Percentiles rank a stretch among this genome's conserved stretches.
Evolutionary conservation across 1,140 invertebrate genomes (phyloP).

Genomic region (Orchesella cincta): DNA sequence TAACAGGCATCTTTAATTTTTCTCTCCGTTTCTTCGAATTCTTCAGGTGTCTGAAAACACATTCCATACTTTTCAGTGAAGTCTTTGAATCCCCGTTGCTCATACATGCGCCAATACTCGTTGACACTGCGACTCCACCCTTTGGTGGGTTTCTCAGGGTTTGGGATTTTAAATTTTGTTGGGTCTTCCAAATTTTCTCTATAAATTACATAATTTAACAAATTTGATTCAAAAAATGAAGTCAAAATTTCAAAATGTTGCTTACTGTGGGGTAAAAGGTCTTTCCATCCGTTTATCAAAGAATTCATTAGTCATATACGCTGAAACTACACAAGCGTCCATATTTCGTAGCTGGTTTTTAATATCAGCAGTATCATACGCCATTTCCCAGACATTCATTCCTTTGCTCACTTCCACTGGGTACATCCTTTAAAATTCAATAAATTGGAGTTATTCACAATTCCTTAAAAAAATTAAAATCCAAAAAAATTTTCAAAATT

Average conservation of each 20-base stretch:
- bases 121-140: not conserved
- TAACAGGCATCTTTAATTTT: too few species aligned
- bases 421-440: not conserved
- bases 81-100: not conserved
- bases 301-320: not conserved
- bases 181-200: not conserved
- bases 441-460: not conserved
- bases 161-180: not conserved
- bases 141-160: not conserved
- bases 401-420: not conserved
- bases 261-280: not conserved
- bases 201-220: not conserved
- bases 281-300: not conserved
- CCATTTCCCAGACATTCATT: slow-evolving; percentile 6
- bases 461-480: not conserved
- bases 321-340: not conserved
- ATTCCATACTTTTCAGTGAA: not conserved
- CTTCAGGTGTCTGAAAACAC: not conserved
- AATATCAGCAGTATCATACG: slow-evolving; percentile 2
- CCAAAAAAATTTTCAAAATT: not conserved
- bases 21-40: not conserved
- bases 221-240: not conserved
- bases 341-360: not conserved
- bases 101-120: slow-evolving; percentile 12
- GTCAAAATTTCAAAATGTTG: not conserved